Evolutionary conservation across 1,140 invertebrate species (phyloP), one percentile per base, ranked within the genome.

Genomic region (Drosophila nannoptera): DNA sequence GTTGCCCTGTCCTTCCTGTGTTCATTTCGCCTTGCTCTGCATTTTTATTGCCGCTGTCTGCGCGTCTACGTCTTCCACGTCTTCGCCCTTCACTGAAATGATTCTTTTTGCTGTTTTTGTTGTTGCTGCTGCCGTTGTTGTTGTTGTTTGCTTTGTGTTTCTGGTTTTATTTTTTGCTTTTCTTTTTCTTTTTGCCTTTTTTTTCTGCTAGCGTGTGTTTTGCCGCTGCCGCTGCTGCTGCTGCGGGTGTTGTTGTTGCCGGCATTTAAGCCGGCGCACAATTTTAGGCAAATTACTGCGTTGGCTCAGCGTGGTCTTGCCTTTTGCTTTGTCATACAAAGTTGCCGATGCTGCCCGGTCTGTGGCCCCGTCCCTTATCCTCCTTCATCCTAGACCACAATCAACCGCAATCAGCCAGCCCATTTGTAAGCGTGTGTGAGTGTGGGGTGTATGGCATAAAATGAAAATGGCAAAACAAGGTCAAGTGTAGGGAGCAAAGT

Each of bases 401-500:
- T 72, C 69, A 69, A 78, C 76, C 71, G 56, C 75, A 78, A 78
- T 78, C 74, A 78, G 64, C 61, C 66, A 65, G 77, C 53, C 43
- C 70, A 77, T 74, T 62, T 63, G 48, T 38, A 56, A 45, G 54
- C 54, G 12, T 43, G 40, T 56, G 59, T 59, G 59, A 50, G 45
- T 59, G 42, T 53, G 50, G 43, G 32, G 56, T 71, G 55, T 49
- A 67, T 59, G 80, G 59, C 75, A 72, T 62, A 81, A 81, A 81
- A 81, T 77, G 77, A 81, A 80, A 83, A 84, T 83, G 80, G 73
- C 80, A 84, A 83, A 84, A 83, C 80, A 83, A 83, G 80, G 80
- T 83, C 80, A 83, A 83, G 80, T 83, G 80, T 83, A 83, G 80
- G 80, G 80, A 83, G 80, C 80, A 83, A 83, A 83, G 81, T 83